Conservation (phyloP, 2,113 vertebrate genomes). For the Girardinichthys multiradiatus region DNA sequence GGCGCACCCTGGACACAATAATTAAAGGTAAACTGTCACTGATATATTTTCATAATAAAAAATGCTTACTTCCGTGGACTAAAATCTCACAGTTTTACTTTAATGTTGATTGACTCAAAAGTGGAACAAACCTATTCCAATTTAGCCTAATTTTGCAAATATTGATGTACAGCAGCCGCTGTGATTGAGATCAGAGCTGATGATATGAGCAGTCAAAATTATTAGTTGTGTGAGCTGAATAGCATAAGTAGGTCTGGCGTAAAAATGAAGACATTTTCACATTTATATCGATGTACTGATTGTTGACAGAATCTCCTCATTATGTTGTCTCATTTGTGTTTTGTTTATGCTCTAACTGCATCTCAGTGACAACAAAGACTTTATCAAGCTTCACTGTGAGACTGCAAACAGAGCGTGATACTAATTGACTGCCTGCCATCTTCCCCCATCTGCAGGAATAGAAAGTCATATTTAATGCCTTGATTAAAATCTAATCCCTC, state of each 20-base stretch:
- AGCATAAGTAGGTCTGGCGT: conserved; percentile 9
- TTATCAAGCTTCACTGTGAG: conserved; percentile 47
- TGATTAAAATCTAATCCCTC: conserved; percentile 80
- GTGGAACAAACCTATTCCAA: conserved; percentile 10
- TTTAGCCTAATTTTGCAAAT: conserved; percentile 3
- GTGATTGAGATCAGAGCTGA: not conserved
- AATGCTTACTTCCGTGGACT: not conserved
- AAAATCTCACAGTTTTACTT: not conserved
- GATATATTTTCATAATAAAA: not conserved
- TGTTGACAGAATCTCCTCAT: conserved; percentile 39
- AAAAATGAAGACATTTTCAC: conserved; percentile 5
- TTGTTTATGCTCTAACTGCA: conserved; percentile 43
- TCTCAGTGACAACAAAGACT: conserved; percentile 54
- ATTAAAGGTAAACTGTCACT: not conserved
- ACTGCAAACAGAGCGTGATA: conserved; percentile 56
- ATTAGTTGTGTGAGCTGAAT: not conserved
- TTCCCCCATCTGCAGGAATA: conserved; percentile 64
- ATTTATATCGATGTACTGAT: conserved; percentile 11
- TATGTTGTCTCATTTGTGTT: conserved; percentile 20
- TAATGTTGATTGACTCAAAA: not conserved
- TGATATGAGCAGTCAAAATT: conserved; percentile 10
- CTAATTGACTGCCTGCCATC: conserved; percentile 68
- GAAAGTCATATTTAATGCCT: conserved; percentile 75
- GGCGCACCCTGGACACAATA: not conserved
- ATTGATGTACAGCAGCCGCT: conserved; percentile 2